Base-by-base conservation (phyloP, 2,888 invertebrate species). In the Pegoplata infirma region DNA sequence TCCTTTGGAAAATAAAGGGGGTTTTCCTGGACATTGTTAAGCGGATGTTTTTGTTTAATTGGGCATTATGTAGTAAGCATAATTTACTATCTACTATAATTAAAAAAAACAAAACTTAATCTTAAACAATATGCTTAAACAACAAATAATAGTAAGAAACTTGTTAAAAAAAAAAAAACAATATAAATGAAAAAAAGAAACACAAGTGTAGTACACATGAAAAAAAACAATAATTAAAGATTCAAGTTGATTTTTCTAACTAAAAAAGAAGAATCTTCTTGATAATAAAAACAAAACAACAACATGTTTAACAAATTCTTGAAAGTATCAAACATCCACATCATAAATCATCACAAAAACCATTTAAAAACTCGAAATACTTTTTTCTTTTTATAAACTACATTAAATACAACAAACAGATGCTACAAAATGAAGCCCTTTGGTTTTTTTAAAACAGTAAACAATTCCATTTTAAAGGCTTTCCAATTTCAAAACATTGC, bases 401-500 rank as follows among this genome's bases (percentile, higher is more conserved):
- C n/a, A n/a, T 40, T 40, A 36, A 32, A 14, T 19, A 44, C 23
- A 23, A 14, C 14, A n/a, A 17, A 28, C n/a, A 51, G 49, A 63
- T 49, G 32, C 63, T 49, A 63, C 8, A 53, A 49, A 32, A 51
- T 21, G 19, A 44, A 63, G 17, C 25, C 17, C 16, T 3, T 46
- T 10, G 23, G 25, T 44, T 53, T n/a, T n/a, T 55, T 6, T 12
- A 44, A 53, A 64, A 69, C 46, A 53, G 74, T 32, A 28, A 23
- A 68, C 32, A 67, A 75, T 72, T 69, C 71, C 71, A 76, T 76
- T 68, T n/a, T 40, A 17, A 69, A 71, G 56, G 46, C 79, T 71
- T 75, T 79, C 79, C 79, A 79, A 49, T 75, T 78, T 67, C 61
- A 55, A 75, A 67, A 56, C 71, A 75, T 75, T 79, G 63, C 63